Evolutionary conservation across 2,888 invertebrate genomes (phyloP).

Genomic region (Heliconius erato): DNA sequence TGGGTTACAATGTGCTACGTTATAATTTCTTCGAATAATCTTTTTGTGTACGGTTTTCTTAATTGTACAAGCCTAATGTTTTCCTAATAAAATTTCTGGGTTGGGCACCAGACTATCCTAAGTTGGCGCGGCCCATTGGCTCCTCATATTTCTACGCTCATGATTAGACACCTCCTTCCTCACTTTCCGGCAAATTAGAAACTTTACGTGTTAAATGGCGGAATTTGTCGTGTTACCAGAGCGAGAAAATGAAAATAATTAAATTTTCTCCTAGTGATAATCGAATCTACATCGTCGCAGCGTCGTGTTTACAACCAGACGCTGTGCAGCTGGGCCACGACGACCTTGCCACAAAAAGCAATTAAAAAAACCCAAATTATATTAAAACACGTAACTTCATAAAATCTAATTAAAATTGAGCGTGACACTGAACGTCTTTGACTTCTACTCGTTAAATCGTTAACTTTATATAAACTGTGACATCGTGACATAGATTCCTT

Average conservation of each 20-base stretch:
- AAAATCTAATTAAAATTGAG: conserved; percentile 14
- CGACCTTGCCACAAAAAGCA: background rate
- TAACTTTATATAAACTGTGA: conserved; percentile 49
- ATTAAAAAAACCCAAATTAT: background rate
- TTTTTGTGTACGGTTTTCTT: no score
- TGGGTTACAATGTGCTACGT: conserved; percentile 5
- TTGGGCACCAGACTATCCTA: no score
- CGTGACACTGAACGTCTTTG: conserved; percentile 19
- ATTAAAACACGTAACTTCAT: background rate
- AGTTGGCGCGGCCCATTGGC: no score
- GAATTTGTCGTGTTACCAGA: background rate
- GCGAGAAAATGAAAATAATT: background rate
- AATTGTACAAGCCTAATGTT: no score
- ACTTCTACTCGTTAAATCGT: conserved; percentile 43
- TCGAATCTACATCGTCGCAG: background rate
- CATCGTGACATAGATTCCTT: conserved; percentile 46
- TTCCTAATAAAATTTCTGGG: no score
- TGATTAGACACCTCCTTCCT: background rate
- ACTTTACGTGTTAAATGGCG: background rate
- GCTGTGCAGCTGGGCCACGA: background rate
- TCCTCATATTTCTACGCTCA: no score
- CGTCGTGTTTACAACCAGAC: background rate
- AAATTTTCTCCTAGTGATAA: background rate
- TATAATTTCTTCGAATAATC: background rate
- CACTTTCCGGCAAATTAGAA: background rate